Base-by-base conservation (phyloP, 2,113 vertebrate species). In the Perognathus longimembris region DNA sequence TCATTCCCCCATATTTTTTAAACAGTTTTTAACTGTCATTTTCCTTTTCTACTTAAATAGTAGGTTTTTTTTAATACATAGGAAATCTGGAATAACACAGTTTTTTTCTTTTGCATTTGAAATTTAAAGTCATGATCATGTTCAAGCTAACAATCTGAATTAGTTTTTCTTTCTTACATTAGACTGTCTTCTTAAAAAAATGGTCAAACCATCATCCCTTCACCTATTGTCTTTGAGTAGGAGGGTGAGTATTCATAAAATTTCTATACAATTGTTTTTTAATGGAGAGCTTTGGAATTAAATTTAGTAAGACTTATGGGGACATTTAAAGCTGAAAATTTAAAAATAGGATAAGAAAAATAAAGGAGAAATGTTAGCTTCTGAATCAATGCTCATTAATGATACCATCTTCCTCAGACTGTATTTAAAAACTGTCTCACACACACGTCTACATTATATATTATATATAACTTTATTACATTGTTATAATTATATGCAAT, bases 11-110 rank as follows among this genome's bases (percentile, higher is more conserved):
- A 24, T 70, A 74, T 90, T 91, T 90, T 75, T 88, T 77, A 75
- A 93, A 85, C 36, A 88, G 59, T 81, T 95, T 94, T 92, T 83
- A 92, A 95, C 92, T 89, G 21, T 73, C 83, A 54, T 69, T 88
- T 95, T 94, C 4, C 34, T 77, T 85, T 71, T n/a, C 45, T 76
- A 42, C 45, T 90, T 86, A 93, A 95, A 90, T 32, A 83, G 28
- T 88, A 59, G 6, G 9, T 67, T 30, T 74, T 89, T 90, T 50
- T 24, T 85, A 94, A 85, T 80, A 42, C 67, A 88, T 80, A 92
- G 76, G 69, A 93, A 95, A 81, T 87, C n/a, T 69, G 54, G 20
- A 12, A 63, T 22, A 92, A 75, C 18, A 66, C 38, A 7, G 11
- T 87, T 76, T 76, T 75, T 63, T 69, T 40, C 34, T 91, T 85